Conservation (phyloP, 2,888 invertebrate genomes). For the Campoplex nolae region DNA sequence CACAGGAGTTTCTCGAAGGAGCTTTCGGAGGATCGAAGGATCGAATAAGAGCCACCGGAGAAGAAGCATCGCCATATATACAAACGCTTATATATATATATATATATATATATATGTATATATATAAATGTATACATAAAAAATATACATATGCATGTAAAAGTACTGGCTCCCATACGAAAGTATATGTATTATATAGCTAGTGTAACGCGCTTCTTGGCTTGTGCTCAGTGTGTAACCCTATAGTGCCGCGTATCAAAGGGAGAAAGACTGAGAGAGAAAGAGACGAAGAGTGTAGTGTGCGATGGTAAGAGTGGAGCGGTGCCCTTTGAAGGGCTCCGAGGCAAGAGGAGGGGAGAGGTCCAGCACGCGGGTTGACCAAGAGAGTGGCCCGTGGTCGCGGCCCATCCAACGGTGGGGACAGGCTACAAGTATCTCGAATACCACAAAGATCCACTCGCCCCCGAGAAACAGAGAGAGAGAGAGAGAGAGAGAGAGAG, state of each 20-base stretch:
- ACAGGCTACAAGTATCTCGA: conserved; percentile 84
- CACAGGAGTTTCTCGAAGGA: conserved; percentile 4
- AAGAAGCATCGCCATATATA: conserved; percentile 29
- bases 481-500: background rate
- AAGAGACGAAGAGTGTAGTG: conserved; percentile 49
- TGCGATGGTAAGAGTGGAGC: conserved; percentile 72
- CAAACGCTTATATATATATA: background rate
- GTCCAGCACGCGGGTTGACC: conserved; percentile 73
- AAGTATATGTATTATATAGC: conserved; percentile 32
- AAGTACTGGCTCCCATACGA: background rate
- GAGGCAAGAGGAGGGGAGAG: background rate
- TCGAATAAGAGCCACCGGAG: conserved; percentile 50
- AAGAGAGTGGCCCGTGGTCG: conserved; percentile 80
- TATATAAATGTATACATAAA: too few relatives aligned
- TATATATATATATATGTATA: too few relatives aligned
- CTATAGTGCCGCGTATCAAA: conserved; percentile 61
- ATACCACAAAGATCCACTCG: conserved; percentile 78
- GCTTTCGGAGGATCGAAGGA: conserved; percentile 30
- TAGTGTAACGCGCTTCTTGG: conserved; percentile 63
- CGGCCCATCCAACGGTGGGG: conserved; percentile 80
- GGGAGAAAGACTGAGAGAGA: conserved; percentile 41
- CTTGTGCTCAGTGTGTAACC: conserved; percentile 68
- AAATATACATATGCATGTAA: conserved; percentile 9
- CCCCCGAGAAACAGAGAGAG: conserved; percentile 71
- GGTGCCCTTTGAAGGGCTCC: conserved; percentile 74